Conservation (phyloP, 2,113 vertebrate genomes). For the Triplophysa dalaica region DNA sequence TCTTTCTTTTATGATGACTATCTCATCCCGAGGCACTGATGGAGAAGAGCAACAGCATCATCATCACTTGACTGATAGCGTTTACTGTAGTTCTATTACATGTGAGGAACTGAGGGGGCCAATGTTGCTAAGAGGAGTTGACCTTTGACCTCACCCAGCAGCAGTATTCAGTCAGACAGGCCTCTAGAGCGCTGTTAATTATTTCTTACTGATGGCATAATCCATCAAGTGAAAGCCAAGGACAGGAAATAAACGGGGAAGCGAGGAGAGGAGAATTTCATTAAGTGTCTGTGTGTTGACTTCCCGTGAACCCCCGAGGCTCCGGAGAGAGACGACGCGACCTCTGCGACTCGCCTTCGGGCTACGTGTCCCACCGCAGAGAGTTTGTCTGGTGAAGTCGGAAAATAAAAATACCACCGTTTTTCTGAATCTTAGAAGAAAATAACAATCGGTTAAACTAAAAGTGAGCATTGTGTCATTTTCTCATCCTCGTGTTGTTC, state of each 20-base stretch:
- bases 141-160: slow-evolving; percentile 62
- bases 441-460: neutral
- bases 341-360: neutral
- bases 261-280: slow-evolving; percentile 35
- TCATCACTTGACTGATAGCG: no score
- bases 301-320: slow-evolving; percentile 50
- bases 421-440: neutral
- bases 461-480: no score
- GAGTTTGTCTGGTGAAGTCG: neutral
- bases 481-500: neutral
- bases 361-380: neutral
- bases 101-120: slow-evolving; percentile 55
- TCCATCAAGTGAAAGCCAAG: slow-evolving; percentile 66
- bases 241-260: slow-evolving; percentile 43
- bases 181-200: slow-evolving; percentile 72
- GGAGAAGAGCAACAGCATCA: no score
- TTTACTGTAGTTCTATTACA: slow-evolving; percentile 29
- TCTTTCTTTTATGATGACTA: no score
- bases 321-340: neutral
- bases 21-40: no score
- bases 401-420: neutral
- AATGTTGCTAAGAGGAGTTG: slow-evolving; percentile 63
- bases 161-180: slow-evolving; percentile 66
- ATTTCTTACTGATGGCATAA: slow-evolving; percentile 74
- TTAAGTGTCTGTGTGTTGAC: slow-evolving; percentile 50